phyloP scores from a whole-genome alignment of 2,113 vertebrate species.

The Hylia prasina region DNA sequence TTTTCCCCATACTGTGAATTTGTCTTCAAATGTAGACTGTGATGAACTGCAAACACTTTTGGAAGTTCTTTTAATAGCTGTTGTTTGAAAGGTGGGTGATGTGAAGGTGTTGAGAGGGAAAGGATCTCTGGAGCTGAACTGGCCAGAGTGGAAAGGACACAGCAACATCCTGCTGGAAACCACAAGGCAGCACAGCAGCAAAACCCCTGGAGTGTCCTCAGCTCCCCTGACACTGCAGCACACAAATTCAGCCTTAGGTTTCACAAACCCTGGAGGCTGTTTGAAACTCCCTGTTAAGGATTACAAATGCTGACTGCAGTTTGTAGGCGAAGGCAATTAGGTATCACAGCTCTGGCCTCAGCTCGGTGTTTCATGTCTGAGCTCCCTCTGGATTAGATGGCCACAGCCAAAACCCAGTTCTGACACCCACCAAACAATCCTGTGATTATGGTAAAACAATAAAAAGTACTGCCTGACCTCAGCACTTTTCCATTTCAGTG shows the following conservation, averaged over 20 bases:
- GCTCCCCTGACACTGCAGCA: background rate
- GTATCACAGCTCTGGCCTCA: background rate
- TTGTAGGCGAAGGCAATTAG: background rate
- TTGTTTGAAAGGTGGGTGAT: background rate
- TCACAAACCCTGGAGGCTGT: background rate
- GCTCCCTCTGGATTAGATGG: background rate
- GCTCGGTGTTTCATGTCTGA: background rate
- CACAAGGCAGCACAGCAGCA: background rate
- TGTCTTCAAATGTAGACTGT: background rate
- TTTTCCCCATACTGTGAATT: background rate
- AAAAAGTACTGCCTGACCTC: background rate
- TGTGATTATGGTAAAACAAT: background rate
- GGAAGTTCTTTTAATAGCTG: background rate
- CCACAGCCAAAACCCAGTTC: background rate
- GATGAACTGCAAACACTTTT: background rate
- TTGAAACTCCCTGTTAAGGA: background rate
- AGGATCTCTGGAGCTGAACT: background rate
- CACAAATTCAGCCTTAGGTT: background rate
- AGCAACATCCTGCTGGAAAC: background rate
- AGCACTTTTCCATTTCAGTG: background rate
- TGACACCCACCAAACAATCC: background rate
- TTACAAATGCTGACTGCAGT: background rate
- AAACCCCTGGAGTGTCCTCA: background rate
- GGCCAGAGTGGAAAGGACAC: background rate
- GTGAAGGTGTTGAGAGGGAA: background rate